A percentile compares a stretch with the other conserved stretches of the same genome.
These are phyloP conservation scores for Aphrophora alni DNA, from an alignment of 2,888 invertebrate species.

Conservation along the genomic window DNA sequence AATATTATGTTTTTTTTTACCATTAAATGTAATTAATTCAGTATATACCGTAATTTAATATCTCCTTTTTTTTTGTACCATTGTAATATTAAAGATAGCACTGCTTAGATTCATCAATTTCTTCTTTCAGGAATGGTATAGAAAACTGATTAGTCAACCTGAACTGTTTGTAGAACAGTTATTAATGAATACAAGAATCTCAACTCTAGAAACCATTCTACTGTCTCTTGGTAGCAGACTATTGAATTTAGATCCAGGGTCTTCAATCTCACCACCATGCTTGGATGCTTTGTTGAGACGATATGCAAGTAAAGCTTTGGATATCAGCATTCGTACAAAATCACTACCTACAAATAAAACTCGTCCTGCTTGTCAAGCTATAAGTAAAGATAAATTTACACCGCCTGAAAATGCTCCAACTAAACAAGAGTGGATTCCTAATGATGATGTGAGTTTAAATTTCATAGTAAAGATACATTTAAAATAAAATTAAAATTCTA, in stretches of 20 bases:
- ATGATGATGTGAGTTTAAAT: slow-evolving; percentile 59
- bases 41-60: no score
- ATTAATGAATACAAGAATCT: slow-evolving; percentile 84
- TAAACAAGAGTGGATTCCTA: slow-evolving; percentile 82
- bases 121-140: slow-evolving; percentile 36
- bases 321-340: slow-evolving; percentile 58
- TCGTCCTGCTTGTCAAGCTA: slow-evolving; percentile 11
- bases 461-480: no score
- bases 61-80: no score
- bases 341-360: slow-evolving; percentile 54
- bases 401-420: slow-evolving; percentile 70
- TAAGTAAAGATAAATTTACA: slow-evolving; percentile 27
- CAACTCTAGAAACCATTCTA: slow-evolving; percentile 68
- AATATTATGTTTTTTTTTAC: no score
- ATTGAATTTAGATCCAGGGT: slow-evolving; percentile 44
- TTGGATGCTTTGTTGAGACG: slow-evolving; percentile 73
- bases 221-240: slow-evolving; percentile 62
- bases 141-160: slow-evolving; percentile 59
- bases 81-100: no score
- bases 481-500: no score
- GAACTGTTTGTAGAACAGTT: slow-evolving; percentile 82
- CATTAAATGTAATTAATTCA: no score
- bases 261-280: slow-evolving; percentile 38
- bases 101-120: no score
- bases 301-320: slow-evolving; percentile 81